Base-by-base conservation (phyloP, 2,797 vertebrate genomes). In the Oreortyx pictus region DNA sequence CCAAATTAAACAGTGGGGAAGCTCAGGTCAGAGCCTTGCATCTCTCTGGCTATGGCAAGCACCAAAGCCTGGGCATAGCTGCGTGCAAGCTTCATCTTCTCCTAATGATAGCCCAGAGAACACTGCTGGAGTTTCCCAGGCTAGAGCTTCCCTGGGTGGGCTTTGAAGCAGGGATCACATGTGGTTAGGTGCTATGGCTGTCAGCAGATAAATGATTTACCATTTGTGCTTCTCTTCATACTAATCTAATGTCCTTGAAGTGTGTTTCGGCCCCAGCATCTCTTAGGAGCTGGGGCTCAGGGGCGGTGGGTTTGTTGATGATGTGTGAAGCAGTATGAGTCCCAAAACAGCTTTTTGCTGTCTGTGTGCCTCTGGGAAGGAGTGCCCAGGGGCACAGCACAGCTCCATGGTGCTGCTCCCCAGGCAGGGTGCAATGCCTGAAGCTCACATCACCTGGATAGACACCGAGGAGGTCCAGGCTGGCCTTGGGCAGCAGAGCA, bases 1-100 rank as follows among this genome's bases (percentile, higher is more conserved):
- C 86, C 82, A 92, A 93, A 95, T 93, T 82, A 95, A 96, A 89
- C 39, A 12, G 52, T 43, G 71, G 65, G 44, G 72, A 90, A 87
- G 90, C 86, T 94, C 78, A 72, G 56, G 73, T 93, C 77, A 57
- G 82, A 91, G 72, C 62, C 75, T 67, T 52, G 79, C 7, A 2
- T 78, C 43, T 79, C 44, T 35, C 39, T 23, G 31, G 73, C 71
- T 68, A 83, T 76, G 56, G 71, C 78, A 86, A 70, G 83, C 67
- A 7, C 61, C 80, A 80, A 66, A 87, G 88, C 47, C 37, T 1
- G 14, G 61, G 33, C 56, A 83, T 74, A 71, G 65, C 73, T 70
- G n/a, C 1, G 4, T 60, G 24, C 2, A 1, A 70, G 37, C 35
- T 25, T 88, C 60, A 65, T 27, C 88, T 60, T 43, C 64, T 91